phyloP scores from a whole-genome alignment of 2,888 invertebrate genomes.

The Thereva unica region DNA sequence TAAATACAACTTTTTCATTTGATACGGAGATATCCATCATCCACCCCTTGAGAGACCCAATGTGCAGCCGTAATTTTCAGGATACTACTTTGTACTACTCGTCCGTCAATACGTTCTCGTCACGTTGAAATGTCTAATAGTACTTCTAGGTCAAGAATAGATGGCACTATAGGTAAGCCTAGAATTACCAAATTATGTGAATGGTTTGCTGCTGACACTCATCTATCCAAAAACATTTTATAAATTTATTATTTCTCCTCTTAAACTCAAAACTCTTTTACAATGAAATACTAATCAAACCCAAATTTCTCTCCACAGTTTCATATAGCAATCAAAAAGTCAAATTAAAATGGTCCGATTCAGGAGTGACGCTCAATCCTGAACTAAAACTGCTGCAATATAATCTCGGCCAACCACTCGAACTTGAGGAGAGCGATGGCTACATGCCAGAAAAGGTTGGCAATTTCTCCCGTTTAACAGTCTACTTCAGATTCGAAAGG shows the following conservation, averaged over 20 bases:
- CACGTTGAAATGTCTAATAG: too few species aligned
- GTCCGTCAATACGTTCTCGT: too few species aligned
- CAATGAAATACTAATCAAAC: background rate
- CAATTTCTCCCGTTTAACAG: slow-evolving; percentile 78
- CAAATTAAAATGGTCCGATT: slow-evolving; percentile 72
- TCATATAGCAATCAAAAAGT: slow-evolving; percentile 79
- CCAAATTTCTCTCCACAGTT: slow-evolving; percentile 62
- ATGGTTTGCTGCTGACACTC: too few species aligned
- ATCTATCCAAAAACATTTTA: background rate
- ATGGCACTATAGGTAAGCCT: too few species aligned
- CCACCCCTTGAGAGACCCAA: too few species aligned
- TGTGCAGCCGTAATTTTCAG: too few species aligned
- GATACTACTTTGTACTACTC: too few species aligned
- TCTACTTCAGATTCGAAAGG: slow-evolving; percentile 79
- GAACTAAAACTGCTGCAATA: slow-evolving; percentile 80
- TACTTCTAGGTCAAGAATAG: too few species aligned
- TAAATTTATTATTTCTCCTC: background rate
- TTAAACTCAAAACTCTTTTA: too few species aligned
- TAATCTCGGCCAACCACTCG: slow-evolving; percentile 72
- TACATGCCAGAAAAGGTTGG: slow-evolving; percentile 80
- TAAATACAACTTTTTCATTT: too few species aligned
- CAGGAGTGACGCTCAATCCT: slow-evolving; percentile 77
- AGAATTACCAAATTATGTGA: too few species aligned
- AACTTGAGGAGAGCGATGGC: slow-evolving; percentile 72
- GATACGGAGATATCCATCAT: too few species aligned